Evolutionary conservation across 2,113 vertebrate genomes (phyloP), one percentile per base, ranked within the genome.

Genomic region (Herpetotheres cachinnans): DNA sequence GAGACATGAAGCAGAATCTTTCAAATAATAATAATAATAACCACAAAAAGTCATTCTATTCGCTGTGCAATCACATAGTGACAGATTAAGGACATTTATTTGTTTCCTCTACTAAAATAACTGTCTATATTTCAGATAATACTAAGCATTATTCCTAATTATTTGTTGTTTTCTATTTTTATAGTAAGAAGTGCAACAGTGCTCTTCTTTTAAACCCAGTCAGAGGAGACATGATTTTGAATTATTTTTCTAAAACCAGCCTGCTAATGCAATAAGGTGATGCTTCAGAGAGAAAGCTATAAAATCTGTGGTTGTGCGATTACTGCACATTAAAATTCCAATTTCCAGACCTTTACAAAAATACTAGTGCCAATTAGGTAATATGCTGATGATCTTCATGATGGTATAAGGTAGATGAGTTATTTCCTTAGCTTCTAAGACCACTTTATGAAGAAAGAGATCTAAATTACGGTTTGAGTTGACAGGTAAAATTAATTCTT

Each of bases 331-430:
- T 89, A 80, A 95, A 96, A 83, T 76, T 76, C 44, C 36, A 56
- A 9, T 81, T 95, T 94, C 58, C 38, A 93, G 66, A 82, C 22
- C 22, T 90, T 96, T 81, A 91, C 10, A 80, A 89, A 96, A 96
- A 59, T 54, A 69, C 12, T 63, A 52, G 27, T 44, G 29, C 3
- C 54, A 82, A 86, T 94, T 74, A 96, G 30, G 16, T 73, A 94
- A 90, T 47, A 89, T 46, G 30, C 4, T 61, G 72, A 93, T 89
- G 87, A 24, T 80, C 32, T 81, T 52, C 40, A 47, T 26, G 47
- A 18, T 22, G 5, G 6, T 69, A 26, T 82, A 84, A 54, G 5
- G 9, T 14, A 67, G 16, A 25, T 42, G 3, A 52, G 38, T 83
- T 67, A 54, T 50, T 82, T 66, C 36, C 9, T 79, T 59, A 62